phyloP scores from a whole-genome alignment of 23 tunicate species.

The Ciona savignyi region DNA sequence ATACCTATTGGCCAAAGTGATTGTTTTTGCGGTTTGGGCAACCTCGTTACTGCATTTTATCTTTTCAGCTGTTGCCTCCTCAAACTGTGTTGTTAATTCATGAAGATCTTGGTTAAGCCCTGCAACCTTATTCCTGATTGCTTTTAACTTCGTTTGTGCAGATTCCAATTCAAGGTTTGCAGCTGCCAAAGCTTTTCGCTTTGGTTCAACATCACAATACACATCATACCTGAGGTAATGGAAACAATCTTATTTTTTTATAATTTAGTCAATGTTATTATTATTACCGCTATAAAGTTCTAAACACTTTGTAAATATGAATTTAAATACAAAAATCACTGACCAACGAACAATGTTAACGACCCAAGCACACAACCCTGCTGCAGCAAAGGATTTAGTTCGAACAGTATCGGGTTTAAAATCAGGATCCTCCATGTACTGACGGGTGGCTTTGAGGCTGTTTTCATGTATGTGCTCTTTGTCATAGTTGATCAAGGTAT shows the following conservation, averaged over 20 bases:
- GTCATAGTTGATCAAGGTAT: slow-evolving; percentile 73
- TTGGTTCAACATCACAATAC: slow-evolving; percentile 91
- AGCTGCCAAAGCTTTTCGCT: slow-evolving; percentile 51
- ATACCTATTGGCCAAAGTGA: slow-evolving; percentile 76
- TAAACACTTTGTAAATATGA: no score
- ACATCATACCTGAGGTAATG: slow-evolving; percentile 62
- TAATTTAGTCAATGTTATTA: no score
- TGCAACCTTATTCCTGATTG: slow-evolving; percentile 35
- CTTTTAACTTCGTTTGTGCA: slow-evolving; percentile 44
- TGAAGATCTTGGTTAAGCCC: slow-evolving; percentile 46
- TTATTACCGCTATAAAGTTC: no score
- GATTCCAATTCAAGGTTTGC: slow-evolving; percentile 72
- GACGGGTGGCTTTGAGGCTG: slow-evolving; percentile 48
- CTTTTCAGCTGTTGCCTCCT: slow-evolving; percentile 86
- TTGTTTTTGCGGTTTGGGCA: slow-evolving; percentile 74
- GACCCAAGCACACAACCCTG: slow-evolving; percentile 89
- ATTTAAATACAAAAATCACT: background rate
- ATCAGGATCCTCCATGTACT: slow-evolving; percentile 71
- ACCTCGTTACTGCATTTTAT: slow-evolving; percentile 81
- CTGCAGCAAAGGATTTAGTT: slow-evolving; percentile 83
- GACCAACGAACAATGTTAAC: slow-evolving; percentile 87
- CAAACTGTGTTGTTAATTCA: slow-evolving; percentile 57
- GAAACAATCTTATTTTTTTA: background rate
- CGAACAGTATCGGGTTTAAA: slow-evolving; percentile 61
- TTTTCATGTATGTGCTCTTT: slow-evolving; percentile 88